A percentile compares a stretch with the other conserved stretches of the same genome.
These are phyloP conservation scores for Microcebus murinus DNA, from an alignment of 2,113 vertebrate species.

Conservation along the genomic window DNA sequence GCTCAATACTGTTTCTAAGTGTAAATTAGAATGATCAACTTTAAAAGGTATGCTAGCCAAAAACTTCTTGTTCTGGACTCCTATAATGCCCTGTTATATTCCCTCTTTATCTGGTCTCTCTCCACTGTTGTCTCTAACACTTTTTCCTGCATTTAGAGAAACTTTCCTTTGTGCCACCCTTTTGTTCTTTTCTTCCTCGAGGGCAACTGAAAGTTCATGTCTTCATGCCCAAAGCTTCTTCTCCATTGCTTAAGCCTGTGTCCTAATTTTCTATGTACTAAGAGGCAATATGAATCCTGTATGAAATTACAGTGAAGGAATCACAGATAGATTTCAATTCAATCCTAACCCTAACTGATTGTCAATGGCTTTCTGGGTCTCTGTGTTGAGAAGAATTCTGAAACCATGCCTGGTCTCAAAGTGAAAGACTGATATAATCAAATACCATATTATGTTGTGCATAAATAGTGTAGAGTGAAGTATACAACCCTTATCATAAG, in stretches of 20 bases:
- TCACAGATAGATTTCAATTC: background rate
- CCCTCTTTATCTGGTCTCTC: background rate
- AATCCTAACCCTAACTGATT: background rate
- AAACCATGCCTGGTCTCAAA: background rate
- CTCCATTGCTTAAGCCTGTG: background rate
- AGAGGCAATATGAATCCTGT: background rate
- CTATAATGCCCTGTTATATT: background rate
- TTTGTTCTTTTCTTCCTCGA: background rate
- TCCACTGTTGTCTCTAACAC: too few species aligned
- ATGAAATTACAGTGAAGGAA: background rate
- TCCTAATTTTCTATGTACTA: background rate
- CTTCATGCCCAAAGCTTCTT: background rate
- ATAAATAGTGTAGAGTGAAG: background rate
- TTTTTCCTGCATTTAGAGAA: background rate
- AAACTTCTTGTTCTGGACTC: background rate
- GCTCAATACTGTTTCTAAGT: background rate
- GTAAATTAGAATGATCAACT: background rate
- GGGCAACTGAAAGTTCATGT: background rate
- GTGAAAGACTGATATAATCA: background rate
- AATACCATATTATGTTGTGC: background rate
- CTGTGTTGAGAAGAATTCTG: background rate
- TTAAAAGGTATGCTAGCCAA: background rate
- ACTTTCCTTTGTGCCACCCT: background rate
- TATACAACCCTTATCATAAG: background rate
- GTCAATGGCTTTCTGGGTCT: background rate